Conservation (phyloP, 2,888 invertebrate genomes). For the Dolichomitus sp. region DNA sequence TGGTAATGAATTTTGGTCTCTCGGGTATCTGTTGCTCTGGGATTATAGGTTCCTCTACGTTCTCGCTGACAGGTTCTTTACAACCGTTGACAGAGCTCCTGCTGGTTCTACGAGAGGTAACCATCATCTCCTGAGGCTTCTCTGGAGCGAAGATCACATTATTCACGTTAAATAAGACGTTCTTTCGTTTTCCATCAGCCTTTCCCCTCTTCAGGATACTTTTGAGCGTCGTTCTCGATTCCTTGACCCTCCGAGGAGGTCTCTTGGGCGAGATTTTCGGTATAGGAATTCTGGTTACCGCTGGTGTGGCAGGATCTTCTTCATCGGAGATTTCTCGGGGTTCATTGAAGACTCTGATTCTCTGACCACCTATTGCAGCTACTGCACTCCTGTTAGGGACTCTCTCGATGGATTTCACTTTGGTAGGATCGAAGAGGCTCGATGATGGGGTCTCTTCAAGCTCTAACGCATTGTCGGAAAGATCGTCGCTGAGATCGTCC, state of each 20-base stretch:
- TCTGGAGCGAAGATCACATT: conserved; percentile 84
- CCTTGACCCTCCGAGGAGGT: conserved; percentile 88
- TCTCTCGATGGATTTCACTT: conserved; percentile 84
- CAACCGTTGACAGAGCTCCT: conserved; percentile 52
- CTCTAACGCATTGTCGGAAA: conserved; percentile 82
- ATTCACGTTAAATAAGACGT: conserved; percentile 83
- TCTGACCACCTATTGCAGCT: conserved; percentile 90
- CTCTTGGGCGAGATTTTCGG: conserved; percentile 88
- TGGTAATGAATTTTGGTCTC: conserved; percentile 82
- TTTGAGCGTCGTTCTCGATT: conserved; percentile 82
- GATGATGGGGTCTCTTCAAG: conserved; percentile 69
- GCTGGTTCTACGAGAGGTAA: conserved; percentile 65
- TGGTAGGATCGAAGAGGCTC: conserved; percentile 82
- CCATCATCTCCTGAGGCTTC: conserved; percentile 74
- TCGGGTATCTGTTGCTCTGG: conserved; percentile 71
- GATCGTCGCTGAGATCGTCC: conserved; percentile 85
- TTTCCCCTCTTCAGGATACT: conserved; percentile 81
- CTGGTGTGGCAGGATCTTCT: conserved; percentile 63
- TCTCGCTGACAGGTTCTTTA: conserved; percentile 30
- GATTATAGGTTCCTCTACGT: conserved; percentile 69
- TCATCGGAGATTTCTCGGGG: conserved; percentile 78
- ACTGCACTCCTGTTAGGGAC: conserved; percentile 80
- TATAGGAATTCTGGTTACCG: conserved; percentile 81
- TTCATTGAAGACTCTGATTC: conserved; percentile 90
- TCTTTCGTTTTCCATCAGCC: conserved; percentile 77